These are phyloP conservation scores for Drosophila limbata DNA, from an alignment of 2,888 invertebrate genomes.

Conservation along the genomic window DNA sequence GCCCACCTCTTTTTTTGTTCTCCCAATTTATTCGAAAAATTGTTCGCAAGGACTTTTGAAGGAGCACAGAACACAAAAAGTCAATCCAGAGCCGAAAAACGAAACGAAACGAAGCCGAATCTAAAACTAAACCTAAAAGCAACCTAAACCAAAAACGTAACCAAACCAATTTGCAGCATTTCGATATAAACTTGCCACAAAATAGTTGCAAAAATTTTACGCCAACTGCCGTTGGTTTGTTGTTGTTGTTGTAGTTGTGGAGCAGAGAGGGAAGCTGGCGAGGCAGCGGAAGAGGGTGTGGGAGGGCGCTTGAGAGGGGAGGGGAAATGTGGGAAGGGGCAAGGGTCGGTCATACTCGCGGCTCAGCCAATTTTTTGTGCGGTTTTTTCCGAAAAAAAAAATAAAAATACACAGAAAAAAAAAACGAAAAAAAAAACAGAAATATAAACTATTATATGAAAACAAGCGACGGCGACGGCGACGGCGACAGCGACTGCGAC, in stretches of 20 bases:
- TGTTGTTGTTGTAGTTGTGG: constrained; percentile 25
- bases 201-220: constrained; percentile 60
- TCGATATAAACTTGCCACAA: constrained; percentile 58
- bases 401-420: neutral
- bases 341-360: constrained; percentile 5
- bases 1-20: neutral
- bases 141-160: constrained; percentile 29
- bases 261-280: too few relatives aligned
- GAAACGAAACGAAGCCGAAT: neutral
- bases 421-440: neutral
- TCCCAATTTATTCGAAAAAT: constrained; percentile 10
- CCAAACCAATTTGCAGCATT: constrained; percentile 74
- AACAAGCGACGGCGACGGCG: constrained; percentile 26
- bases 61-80: neutral
- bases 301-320: neutral
- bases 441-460: constrained; percentile 58
- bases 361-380: constrained; percentile 26
- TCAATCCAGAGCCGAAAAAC: constrained; percentile 5
- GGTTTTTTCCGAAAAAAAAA: constrained; percentile 25
- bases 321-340: neutral
- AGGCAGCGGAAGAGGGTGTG: neutral
- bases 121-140: neutral
- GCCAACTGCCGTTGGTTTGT: constrained; percentile 25
- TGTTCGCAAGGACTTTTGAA: constrained; percentile 8
- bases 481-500: constrained; percentile 6